Evolutionary conservation across 2,888 invertebrate species (phyloP).

Genomic region (Lasius fuliginosus): DNA sequence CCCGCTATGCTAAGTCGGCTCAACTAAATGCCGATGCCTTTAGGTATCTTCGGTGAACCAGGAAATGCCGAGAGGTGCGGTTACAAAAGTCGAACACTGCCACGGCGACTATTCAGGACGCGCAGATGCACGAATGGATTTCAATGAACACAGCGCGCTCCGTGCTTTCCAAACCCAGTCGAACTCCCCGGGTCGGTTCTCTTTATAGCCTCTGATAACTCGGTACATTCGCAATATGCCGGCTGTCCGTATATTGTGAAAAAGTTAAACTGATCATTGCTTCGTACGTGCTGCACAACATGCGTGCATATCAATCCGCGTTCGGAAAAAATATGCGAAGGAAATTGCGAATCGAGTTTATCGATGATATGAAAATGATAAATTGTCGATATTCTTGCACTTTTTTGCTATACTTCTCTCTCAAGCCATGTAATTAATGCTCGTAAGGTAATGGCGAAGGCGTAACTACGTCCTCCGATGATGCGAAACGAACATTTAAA

Average conservation of each 20-base stretch:
- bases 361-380: not conserved
- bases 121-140: conserved; percentile 78
- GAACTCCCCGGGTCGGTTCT: conserved; percentile 47
- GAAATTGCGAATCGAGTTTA: conserved; percentile 11
- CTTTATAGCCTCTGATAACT: conserved; percentile 69
- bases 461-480: not conserved
- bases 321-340: not conserved
- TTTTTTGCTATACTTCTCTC: conserved; percentile 3
- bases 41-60: conserved; percentile 63
- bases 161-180: conserved; percentile 66
- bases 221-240: conserved; percentile 65
- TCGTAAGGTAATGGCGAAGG: not conserved
- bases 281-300: conserved; percentile 9
- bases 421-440: conserved; percentile 16
- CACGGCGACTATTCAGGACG: conserved; percentile 66
- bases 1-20: not conserved
- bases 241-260: conserved; percentile 51
- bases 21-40: conserved; percentile 49
- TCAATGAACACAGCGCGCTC: conserved; percentile 63
- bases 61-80: conserved; percentile 76
- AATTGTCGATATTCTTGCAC: not conserved
- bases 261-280: conserved; percentile 63
- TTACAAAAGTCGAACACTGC: conserved; percentile 74
- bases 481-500: conserved; percentile 11
- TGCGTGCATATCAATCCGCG: not conserved